Evolutionary conservation across 1,140 invertebrate species (phyloP), one percentile per base, ranked within the genome.

Genomic region (Drosophila littoralis): DNA sequence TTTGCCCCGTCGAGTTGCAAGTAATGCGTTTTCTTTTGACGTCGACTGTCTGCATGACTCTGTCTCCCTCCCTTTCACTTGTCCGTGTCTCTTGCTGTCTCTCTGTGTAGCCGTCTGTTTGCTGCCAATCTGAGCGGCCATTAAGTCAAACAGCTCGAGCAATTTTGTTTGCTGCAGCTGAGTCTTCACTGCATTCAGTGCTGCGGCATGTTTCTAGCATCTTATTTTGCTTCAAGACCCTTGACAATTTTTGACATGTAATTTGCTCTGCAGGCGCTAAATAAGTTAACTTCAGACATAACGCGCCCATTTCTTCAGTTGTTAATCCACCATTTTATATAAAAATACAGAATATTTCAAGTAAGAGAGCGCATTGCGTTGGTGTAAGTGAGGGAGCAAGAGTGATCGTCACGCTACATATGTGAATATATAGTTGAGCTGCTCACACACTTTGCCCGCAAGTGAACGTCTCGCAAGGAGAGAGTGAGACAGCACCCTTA

Each of bases 81-180:
- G 45, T 48, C 59, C 64, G n/a, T 45, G 12, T 7, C n/a, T 6
- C 32, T 15, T 13, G 32, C 48, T 43, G 45, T 50, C 59, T 63
- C 61, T 65, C 43, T 74, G 17, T 59, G 13, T 48, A 61, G 69
- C 70, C 65, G 81, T 85, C 81, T 85, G 82, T 78, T 86, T 68
- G 82, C 81, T 85, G 81, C 81, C 81, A 85, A 85, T 85, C 78
- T 72, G 82, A 72, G 59, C 66, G 70, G 46, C 81, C 82, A 85
- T 85, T 85, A 85, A 86, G 70, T 75, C 81, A 75, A 85, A 86
- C 69, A 81, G 58, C 74, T 78, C 78, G 52, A 81, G 67, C 66
- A 75, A 85, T 84, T 84, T 74, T 46, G 65, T 28, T 5, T 28
- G 77, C 80, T 68, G 36, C 67, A 69, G 40, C 65, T 63, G 50